A percentile compares a stretch with the other conserved stretches of the same genome.
phyloP scores from a whole-genome alignment of 1,140 invertebrate species.

The Saccostrea cuccullata region DNA sequence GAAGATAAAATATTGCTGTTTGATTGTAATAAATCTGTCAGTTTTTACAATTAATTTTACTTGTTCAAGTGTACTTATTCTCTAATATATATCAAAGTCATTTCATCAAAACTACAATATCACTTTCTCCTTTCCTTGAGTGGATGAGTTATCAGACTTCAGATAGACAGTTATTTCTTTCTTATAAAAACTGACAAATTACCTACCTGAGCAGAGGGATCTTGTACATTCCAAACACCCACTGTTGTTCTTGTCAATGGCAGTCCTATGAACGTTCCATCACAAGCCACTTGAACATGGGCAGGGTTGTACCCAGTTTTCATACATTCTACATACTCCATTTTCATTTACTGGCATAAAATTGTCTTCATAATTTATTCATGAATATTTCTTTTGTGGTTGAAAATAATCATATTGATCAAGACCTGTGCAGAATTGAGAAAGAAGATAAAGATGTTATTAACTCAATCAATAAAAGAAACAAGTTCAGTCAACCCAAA shows the following conservation, averaged over 20 bases:
- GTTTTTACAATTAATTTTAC: no score
- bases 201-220: slow-evolving; percentile 58
- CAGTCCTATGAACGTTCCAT: slow-evolving; percentile 66
- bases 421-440: not conserved
- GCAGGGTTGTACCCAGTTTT: slow-evolving; percentile 62
- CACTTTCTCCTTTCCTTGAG: no score
- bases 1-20: no score
- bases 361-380: not conserved
- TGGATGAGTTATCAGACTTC: no score
- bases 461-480: no score
- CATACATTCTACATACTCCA: slow-evolving; percentile 52
- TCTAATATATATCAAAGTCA: no score
- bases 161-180: not conserved
- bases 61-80: no score
- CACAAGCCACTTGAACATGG: slow-evolving; percentile 65
- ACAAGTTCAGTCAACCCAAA: no score
- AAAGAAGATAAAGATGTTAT: not conserved
- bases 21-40: no score
- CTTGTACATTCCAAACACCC: slow-evolving; percentile 68
- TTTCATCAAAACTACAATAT: no score
- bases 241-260: slow-evolving; percentile 62
- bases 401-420: not conserved
- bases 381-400: not conserved
- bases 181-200: not conserved
- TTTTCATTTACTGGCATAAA: slow-evolving; percentile 34